phyloP scores from a whole-genome alignment of 2,888 invertebrate species.

The Drosophila koepferae region DNA sequence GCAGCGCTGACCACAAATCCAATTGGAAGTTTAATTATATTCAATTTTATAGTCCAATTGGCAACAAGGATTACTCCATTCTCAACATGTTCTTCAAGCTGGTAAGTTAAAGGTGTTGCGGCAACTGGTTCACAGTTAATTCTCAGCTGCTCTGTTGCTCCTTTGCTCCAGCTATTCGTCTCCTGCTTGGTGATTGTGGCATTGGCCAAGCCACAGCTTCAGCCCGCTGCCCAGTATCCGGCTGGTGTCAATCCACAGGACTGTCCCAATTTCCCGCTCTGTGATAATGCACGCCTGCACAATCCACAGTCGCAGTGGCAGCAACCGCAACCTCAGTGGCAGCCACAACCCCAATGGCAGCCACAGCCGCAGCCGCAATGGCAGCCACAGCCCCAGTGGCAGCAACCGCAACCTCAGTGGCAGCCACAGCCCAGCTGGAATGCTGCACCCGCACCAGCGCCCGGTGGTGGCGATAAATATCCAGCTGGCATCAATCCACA shows the following conservation, averaged over 20 bases:
- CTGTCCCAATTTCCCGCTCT: constrained; percentile 86
- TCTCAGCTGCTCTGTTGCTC: not conserved
- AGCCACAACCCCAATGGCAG: constrained; percentile 79
- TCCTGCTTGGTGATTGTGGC: constrained; percentile 82
- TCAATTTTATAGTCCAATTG: constrained; percentile 85
- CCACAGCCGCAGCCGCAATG: constrained; percentile 67
- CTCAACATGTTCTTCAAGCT: constrained; percentile 85
- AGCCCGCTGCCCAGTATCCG: constrained; percentile 85
- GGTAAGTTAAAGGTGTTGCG: constrained; percentile 76
- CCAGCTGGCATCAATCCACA: constrained; percentile 86
- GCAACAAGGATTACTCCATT: constrained; percentile 22
- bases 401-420: constrained; percentile 56
- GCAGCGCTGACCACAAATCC: constrained; percentile 83
- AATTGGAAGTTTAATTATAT: constrained; percentile 85
- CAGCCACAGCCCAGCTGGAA: constrained; percentile 80
- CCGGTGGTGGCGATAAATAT: constrained; percentile 84
- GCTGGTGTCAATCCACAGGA: constrained; percentile 86
- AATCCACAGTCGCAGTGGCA: constrained; percentile 83
- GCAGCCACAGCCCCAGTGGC: constrained; percentile 59
- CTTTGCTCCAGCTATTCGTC: constrained; percentile 73
- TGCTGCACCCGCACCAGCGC: constrained; percentile 70
- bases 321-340: constrained; percentile 79
- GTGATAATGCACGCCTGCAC: constrained; percentile 86
- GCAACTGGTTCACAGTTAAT: no score
- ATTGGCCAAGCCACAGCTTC: constrained; percentile 84